Conservation (phyloP, 2,888 invertebrate species). For the Eristalis tenax region DNA sequence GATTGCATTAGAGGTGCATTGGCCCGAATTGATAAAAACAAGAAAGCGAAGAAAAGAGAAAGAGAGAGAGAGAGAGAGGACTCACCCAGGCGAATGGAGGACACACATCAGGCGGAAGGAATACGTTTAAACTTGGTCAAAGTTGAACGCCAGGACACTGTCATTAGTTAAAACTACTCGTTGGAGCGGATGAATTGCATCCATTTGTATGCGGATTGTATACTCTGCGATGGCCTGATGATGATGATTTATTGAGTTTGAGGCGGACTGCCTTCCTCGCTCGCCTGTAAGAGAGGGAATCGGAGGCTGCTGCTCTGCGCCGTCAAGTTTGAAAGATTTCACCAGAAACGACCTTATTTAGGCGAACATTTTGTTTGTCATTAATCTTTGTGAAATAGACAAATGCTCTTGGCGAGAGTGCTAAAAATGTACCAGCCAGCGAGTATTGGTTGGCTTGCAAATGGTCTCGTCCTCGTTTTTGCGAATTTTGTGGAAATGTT, state of each 20-base stretch:
- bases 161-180: constrained; percentile 52
- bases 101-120: constrained; percentile 19
- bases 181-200: constrained; percentile 30
- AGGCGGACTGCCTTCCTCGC: neutral
- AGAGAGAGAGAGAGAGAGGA: neutral
- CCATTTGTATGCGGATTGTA: constrained; percentile 50
- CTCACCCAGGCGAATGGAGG: neutral
- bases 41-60: neutral
- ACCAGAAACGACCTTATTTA: constrained; percentile 31
- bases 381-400: constrained; percentile 41
- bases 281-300: no score
- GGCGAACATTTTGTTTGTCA: constrained; percentile 34
- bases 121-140: constrained; percentile 37
- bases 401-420: constrained; percentile 23
- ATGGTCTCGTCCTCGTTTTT: neutral
- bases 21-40: constrained; percentile 17
- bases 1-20: constrained; percentile 58
- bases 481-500: neutral
- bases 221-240: constrained; percentile 15
- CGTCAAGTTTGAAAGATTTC: constrained; percentile 27
- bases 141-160: constrained; percentile 49
- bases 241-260: constrained; percentile 54
- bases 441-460: neutral
- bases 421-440: neutral
- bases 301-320: neutral